Conservation (phyloP, 1,140 invertebrate species). For the Aphelinus atriplicis region DNA sequence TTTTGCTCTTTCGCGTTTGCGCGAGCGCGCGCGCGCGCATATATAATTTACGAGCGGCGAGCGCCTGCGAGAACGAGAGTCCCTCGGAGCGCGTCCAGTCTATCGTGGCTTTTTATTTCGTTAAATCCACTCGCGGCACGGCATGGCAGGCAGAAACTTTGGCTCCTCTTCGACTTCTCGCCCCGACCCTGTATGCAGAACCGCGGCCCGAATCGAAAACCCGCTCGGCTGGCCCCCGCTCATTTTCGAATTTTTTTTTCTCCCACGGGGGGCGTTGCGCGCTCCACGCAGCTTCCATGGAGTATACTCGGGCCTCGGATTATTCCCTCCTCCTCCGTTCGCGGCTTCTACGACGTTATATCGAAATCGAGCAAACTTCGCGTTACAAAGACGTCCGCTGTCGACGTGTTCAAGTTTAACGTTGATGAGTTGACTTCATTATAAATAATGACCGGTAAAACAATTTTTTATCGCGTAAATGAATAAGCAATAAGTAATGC, state of each 20-base stretch:
- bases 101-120: conserved; percentile 42
- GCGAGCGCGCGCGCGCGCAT: conserved; percentile 20
- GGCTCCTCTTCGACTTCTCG: conserved; percentile 49
- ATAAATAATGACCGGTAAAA: too few species aligned
- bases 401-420: background rate
- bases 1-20: conserved; percentile 36
- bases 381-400: background rate
- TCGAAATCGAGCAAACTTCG: too few species aligned
- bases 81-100: conserved; percentile 65
- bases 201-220: conserved; percentile 22
- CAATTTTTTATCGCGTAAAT: too few species aligned
- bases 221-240: background rate
- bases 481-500: too few species aligned
- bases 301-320: background rate
- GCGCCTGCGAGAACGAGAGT: conserved; percentile 44
- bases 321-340: conserved; percentile 6
- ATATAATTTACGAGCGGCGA: conserved; percentile 39
- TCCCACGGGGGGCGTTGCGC: conserved; percentile 23
- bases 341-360: too few species aligned
- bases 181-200: too few species aligned
- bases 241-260: background rate
- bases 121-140: conserved; percentile 43
- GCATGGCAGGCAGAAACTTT: conserved; percentile 60
- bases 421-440: too few species aligned
- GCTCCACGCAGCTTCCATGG: background rate